Conservation (phyloP, 2,888 invertebrate species). For the Sisyra nigra region DNA sequence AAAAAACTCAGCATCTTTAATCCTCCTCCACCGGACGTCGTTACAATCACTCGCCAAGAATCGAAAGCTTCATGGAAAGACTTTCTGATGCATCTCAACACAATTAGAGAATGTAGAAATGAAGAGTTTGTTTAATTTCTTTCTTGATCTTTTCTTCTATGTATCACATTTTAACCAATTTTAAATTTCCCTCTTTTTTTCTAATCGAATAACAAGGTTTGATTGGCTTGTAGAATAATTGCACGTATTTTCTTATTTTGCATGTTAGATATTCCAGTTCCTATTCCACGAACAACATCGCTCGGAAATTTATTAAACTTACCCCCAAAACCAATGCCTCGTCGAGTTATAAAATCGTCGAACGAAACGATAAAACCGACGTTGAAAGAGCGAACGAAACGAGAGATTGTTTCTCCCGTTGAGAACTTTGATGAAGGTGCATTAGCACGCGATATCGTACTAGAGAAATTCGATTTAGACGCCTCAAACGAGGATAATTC, state of each 20-base stretch:
- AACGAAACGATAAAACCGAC: background rate
- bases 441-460: background rate
- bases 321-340: slow-evolving; percentile 11
- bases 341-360: slow-evolving; percentile 1
- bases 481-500: too few species aligned
- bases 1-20: slow-evolving; percentile 24
- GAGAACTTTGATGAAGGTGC: background rate
- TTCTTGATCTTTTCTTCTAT: slow-evolving; percentile 6
- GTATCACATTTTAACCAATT: too few species aligned
- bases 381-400: slow-evolving; percentile 1
- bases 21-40: slow-evolving; percentile 22
- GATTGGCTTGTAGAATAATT: background rate
- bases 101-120: slow-evolving; percentile 29
- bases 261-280: slow-evolving; percentile 20
- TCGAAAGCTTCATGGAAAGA: slow-evolving; percentile 32
- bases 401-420: background rate
- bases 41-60: slow-evolving; percentile 23
- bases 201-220: too few species aligned
- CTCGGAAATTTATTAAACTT: slow-evolving; percentile 8
- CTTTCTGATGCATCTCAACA: slow-evolving; percentile 31
- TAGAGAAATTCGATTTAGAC: background rate
- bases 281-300: slow-evolving; percentile 11
- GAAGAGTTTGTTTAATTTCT: slow-evolving; percentile 28
- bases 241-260: slow-evolving; percentile 14
- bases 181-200: background rate